Evolutionary conservation across 2,888 invertebrate species (phyloP).

Genomic region (Pachydiplax longipennis): DNA sequence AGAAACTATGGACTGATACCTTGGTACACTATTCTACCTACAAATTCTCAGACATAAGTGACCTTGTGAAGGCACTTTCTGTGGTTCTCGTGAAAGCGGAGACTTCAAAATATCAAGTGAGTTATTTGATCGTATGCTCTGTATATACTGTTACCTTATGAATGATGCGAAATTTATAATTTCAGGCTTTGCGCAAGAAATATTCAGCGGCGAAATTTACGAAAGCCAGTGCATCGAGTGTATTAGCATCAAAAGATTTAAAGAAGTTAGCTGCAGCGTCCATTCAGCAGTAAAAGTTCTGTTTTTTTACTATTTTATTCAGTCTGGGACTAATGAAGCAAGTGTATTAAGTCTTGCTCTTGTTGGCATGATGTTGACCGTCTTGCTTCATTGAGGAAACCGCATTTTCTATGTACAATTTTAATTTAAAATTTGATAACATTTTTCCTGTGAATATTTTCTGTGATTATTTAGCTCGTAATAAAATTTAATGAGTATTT

Average conservation of each 20-base stretch:
- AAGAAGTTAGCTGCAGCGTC: neutral
- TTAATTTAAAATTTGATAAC: neutral
- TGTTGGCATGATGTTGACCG: neutral
- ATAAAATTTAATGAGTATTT: neutral
- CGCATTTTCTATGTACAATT: neutral
- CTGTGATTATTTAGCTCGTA: neutral
- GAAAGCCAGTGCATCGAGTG: constrained; percentile 65
- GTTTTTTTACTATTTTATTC: neutral
- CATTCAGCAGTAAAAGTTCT: neutral
- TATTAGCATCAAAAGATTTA: neutral
- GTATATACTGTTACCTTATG: neutral
- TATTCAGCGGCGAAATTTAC: constrained; percentile 68
- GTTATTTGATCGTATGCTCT: neutral
- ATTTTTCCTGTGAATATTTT: neutral
- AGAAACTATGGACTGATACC: constrained; percentile 75
- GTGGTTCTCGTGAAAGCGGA: constrained; percentile 72
- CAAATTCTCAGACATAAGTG: constrained; percentile 70
- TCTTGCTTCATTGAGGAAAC: neutral
- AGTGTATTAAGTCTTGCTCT: no score
- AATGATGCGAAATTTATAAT: neutral
- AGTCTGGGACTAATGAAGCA: no score
- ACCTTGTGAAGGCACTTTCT: constrained; percentile 74
- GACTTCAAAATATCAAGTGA: constrained; percentile 71
- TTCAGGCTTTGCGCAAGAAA: constrained; percentile 69
- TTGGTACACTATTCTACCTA: constrained; percentile 81